Conservation (phyloP, 2,888 invertebrate genomes). For the Drosophila testacea region DNA sequence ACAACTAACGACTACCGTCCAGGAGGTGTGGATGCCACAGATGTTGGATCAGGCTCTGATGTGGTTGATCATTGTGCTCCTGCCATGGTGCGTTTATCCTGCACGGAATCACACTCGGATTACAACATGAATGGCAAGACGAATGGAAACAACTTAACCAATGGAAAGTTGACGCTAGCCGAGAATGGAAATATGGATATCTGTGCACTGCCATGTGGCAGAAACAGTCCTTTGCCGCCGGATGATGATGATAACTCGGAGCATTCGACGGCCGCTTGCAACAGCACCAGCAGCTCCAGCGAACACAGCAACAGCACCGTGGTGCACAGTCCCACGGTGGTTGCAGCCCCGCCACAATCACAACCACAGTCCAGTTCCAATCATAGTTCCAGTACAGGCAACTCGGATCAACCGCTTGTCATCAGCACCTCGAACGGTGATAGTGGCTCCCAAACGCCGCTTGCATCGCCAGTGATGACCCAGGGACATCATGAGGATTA, state of each 20-base stretch:
- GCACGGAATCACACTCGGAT: conserved; percentile 55
- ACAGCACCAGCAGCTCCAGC: conserved; percentile 83
- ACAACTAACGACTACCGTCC: conserved; percentile 60
- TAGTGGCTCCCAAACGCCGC: conserved; percentile 35
- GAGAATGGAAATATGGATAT: conserved; percentile 77
- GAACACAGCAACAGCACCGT: conserved; percentile 83
- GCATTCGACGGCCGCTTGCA: conserved; percentile 81
- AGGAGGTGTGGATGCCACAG: conserved; percentile 20
- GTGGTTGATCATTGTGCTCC: conserved; percentile 75
- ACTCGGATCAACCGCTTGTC: conserved; percentile 51
- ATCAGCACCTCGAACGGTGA: conserved; percentile 33
- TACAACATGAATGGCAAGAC: conserved; percentile 82
- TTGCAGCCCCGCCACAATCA: conserved; percentile 27
- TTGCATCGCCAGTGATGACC: conserved; percentile 54
- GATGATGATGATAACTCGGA: conserved; percentile 83
- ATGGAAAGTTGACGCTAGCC: conserved; percentile 8
- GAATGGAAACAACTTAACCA: background rate
- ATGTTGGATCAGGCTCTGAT: conserved; percentile 63
- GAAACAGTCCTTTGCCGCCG: conserved; percentile 20
- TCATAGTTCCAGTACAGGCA: conserved; percentile 65
- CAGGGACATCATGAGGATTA: conserved; percentile 57
- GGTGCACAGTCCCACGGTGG: conserved; percentile 77
- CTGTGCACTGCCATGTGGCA: conserved; percentile 31
- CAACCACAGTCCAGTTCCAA: conserved; percentile 13
- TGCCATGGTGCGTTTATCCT: conserved; percentile 59